Percentiles rank a stretch among this genome's conserved stretches.
These are phyloP conservation scores for Phragmatobia fuliginosa DNA, from an alignment of 2,888 invertebrate species.

Conservation along the genomic window DNA sequence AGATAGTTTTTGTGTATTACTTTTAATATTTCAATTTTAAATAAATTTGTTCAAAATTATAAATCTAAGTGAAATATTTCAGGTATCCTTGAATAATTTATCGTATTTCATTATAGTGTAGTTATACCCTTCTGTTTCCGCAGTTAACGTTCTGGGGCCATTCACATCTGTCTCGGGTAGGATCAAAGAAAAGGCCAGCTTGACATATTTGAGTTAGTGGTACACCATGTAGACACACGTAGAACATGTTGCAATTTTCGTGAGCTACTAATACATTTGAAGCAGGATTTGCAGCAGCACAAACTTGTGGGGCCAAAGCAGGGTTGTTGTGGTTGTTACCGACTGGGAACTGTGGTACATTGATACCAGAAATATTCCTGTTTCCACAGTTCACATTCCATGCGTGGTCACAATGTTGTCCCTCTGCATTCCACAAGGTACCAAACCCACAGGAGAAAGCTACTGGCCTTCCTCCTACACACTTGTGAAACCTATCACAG, in stretches of 20 bases:
- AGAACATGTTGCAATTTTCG: conserved; percentile 61
- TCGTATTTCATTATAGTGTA: too few relatives aligned
- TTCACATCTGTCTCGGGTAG: conserved; percentile 11
- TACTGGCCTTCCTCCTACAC: conserved; percentile 44
- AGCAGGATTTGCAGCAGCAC: conserved; percentile 48
- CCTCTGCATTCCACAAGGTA: conserved; percentile 48
- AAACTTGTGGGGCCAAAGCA: conserved; percentile 52
- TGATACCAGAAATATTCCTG: not conserved
- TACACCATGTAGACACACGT: conserved; percentile 51
- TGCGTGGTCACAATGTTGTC: conserved; percentile 51
- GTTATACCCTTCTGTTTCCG: not conserved
- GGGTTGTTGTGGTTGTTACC: conserved; percentile 42
- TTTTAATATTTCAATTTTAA: conserved; percentile 1
- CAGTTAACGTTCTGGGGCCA: not conserved
- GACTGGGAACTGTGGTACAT: conserved; percentile 24
- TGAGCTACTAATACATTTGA: conserved; percentile 54
- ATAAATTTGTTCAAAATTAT: not conserved
- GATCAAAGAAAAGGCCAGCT: conserved; percentile 48
- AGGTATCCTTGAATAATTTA: not conserved
- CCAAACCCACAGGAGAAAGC: conserved; percentile 38
- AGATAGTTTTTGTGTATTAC: not conserved
- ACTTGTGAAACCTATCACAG: conserved; percentile 57
- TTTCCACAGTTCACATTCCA: conserved; percentile 52
- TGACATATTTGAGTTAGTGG: conserved; percentile 47
- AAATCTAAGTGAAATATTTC: not conserved